Evolutionary conservation across 1,140 invertebrate genomes (phyloP).

Genomic region (Zeugodacus cucurbitae): DNA sequence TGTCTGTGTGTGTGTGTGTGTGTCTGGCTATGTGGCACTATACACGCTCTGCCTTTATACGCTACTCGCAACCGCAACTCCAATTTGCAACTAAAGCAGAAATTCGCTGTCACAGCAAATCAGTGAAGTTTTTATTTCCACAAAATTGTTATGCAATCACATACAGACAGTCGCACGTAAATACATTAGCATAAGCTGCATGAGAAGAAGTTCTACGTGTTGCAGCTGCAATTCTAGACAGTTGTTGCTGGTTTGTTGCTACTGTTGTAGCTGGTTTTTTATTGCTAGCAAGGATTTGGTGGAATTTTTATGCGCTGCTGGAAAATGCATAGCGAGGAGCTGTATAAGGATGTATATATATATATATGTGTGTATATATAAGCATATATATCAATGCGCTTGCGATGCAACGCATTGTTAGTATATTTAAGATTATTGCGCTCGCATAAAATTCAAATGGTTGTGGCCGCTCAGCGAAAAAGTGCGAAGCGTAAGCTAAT

Average conservation of each 20-base stretch:
- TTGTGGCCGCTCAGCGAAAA: background rate
- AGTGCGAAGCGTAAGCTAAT: background rate
- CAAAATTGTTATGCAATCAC: background rate
- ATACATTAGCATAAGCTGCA: background rate
- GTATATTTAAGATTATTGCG: background rate
- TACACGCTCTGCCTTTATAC: background rate
- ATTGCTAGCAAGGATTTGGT: background rate
- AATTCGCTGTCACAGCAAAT: background rate
- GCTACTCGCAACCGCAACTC: background rate
- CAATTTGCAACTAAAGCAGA: slow-evolving; percentile 30
- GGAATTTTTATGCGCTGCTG: background rate
- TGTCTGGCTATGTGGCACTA: background rate
- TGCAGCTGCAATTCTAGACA: background rate
- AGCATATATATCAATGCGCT: background rate
- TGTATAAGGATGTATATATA: background rate
- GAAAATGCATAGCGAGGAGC: background rate
- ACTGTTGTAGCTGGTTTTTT: background rate
- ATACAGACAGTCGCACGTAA: background rate
- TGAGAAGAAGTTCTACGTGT: background rate
- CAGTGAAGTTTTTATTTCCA: background rate
- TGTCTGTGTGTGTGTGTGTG: background rate
- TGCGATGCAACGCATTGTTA: background rate
- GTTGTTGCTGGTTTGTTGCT: background rate
- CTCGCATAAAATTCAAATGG: background rate
- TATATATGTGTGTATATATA: background rate